These are phyloP conservation scores for Sorex maritimensis DNA, from an alignment of 2,797 vertebrate genomes.

Conservation along the genomic window DNA sequence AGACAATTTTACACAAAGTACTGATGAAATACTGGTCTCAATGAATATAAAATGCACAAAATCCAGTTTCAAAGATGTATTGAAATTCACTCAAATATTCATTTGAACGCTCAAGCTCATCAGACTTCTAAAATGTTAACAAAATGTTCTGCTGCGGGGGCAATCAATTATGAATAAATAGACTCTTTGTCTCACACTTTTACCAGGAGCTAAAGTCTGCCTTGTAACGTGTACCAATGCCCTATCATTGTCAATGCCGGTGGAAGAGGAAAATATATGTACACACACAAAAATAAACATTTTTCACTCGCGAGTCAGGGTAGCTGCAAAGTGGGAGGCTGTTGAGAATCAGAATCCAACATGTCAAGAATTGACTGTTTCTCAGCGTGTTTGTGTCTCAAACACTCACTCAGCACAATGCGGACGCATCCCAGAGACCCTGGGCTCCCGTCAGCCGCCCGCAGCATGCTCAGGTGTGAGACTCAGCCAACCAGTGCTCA, in stretches of 20 bases:
- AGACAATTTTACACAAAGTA: not conserved
- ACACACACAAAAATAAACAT: not conserved
- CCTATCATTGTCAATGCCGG: not conserved
- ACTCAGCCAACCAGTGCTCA: not conserved
- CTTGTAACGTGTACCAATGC: not conserved
- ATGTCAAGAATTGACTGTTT: too few species aligned
- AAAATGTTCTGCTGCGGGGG: not conserved
- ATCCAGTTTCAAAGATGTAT: constrained; percentile 25
- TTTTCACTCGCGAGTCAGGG: not conserved
- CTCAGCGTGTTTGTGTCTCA: too few species aligned
- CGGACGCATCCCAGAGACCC: too few species aligned
- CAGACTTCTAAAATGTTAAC: constrained; percentile 32
- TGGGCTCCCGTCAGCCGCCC: not conserved
- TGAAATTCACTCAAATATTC: constrained; percentile 46
- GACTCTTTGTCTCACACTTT: not conserved
- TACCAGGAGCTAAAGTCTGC: not conserved
- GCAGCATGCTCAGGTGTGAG: not conserved
- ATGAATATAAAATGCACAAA: not conserved
- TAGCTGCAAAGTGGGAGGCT: too few species aligned
- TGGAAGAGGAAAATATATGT: not conserved
- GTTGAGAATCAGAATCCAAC: too few species aligned
- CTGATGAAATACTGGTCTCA: not conserved
- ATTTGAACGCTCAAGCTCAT: constrained; percentile 36
- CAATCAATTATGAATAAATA: constrained; percentile 4
- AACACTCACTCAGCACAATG: too few species aligned